phyloP scores from a whole-genome alignment of 2,113 vertebrate genomes.

The Gallinago undulata region DNA sequence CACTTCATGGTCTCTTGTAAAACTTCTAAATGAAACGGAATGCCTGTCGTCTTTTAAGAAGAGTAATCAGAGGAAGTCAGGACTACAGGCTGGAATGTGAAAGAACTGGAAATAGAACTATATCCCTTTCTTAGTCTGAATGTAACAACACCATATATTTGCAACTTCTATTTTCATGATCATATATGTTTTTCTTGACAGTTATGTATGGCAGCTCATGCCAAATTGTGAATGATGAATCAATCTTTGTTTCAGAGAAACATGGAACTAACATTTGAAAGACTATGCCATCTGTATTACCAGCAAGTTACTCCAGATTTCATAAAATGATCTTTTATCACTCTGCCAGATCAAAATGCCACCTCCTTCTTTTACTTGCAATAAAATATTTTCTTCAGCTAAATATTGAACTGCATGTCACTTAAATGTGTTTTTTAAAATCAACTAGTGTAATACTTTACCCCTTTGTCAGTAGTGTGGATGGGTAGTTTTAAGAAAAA shows the following conservation, averaged over 20 bases:
- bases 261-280: not conserved
- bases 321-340: not conserved
- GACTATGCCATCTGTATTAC: not conserved
- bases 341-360: not conserved
- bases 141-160: not conserved
- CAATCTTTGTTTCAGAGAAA: not conserved
- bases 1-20: not conserved
- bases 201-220: not conserved
- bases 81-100: not conserved
- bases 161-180: not conserved
- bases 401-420: not conserved
- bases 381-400: not conserved
- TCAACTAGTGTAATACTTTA: not conserved
- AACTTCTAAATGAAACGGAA: not conserved
- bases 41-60: not conserved
- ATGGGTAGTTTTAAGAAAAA: not conserved
- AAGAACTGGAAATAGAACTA: not conserved
- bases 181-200: not conserved
- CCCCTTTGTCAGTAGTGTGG: not conserved
- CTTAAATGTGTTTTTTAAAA: not conserved
- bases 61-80: not conserved
- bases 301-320: not conserved
- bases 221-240: not conserved
- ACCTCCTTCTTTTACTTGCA: not conserved
- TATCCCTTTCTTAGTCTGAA: not conserved